Base-by-base conservation (phyloP, 2,888 invertebrate genomes). In the Punctoribates punctum region DNA sequence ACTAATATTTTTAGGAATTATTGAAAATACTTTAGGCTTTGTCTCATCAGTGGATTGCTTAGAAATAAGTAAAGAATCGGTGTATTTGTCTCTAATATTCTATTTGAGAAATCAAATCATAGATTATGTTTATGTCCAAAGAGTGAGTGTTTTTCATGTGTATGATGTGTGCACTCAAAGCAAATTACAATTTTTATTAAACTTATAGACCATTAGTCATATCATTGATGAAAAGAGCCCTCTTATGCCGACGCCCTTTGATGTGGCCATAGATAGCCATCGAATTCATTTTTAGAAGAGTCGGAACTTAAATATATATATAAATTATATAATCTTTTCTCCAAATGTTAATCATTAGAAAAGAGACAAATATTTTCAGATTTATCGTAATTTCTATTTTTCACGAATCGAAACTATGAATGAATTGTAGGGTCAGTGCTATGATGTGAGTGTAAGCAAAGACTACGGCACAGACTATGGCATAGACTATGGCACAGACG, bases 211-310 rank as follows among this genome's bases (percentile, higher is more conserved):
- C 46, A 70, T 70, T 42, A 70, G 42, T 70, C 70, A 70, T 70
- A 27, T 46, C 70, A 46, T 70, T 34, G 70, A 70, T 70, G 70
- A 8, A 20, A 5, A 46, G 29, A 29, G 25, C 2, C n/a, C 46
- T 70, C 23, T 11, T 42, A 70, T 70, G 70, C 70, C 70, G 25
- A 70, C 70, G 70, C 70, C 70, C 70, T 46, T 46, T 46, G 70
- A 70, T 70, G 42, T 70, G 70, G 15, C 46, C 70, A 70, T 70
- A 70, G 70, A 70, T 70, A 70, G 70, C 70, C 70, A 46, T 20
- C 46, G 25, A 20, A 9, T 13, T 2, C 25, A 57, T 23, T 57
- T 25, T 6, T 23, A 25, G 25, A 57, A 25, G 17, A 38, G 15
- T 46, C 29, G 6, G 46, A n/a, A 46, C 70, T 34, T 70, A 23